A percentile compares a stretch with the other conserved stretches of the same genome.
Evolutionary conservation across 1,140 invertebrate genomes (phyloP).

Genomic region (Drosophila trapezifrons): DNA sequence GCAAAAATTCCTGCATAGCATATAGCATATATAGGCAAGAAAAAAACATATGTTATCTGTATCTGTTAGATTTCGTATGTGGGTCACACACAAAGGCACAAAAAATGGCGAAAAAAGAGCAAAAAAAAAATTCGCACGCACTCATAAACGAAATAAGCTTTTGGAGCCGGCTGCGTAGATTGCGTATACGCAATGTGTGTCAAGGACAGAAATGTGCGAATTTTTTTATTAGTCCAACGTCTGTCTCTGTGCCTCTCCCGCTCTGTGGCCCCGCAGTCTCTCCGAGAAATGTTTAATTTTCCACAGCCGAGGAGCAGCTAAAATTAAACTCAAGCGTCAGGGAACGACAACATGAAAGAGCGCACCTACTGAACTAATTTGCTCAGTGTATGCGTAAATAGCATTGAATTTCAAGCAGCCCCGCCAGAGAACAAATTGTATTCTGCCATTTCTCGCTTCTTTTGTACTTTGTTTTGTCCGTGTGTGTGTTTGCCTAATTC

Average conservation of each 20-base stretch:
- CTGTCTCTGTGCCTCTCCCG: slow-evolving; percentile 6
- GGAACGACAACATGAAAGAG: slow-evolving; percentile 22
- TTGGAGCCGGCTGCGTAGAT: slow-evolving; percentile 67
- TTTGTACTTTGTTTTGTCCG: slow-evolving; percentile 5
- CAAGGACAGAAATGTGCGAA: slow-evolving; percentile 84
- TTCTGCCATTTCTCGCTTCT: slow-evolving; percentile 28
- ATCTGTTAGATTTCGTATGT: slow-evolving; percentile 72
- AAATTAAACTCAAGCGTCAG: slow-evolving; percentile 64
- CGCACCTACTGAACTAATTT: slow-evolving; percentile 79
- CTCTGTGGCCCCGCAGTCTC: slow-evolving; percentile 19
- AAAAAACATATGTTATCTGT: slow-evolving; percentile 73
- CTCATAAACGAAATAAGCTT: slow-evolving; percentile 48
- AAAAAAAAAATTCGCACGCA: slow-evolving; percentile 62
- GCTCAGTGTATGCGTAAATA: slow-evolving; percentile 65
- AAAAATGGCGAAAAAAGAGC: slow-evolving; percentile 22
- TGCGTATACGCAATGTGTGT: slow-evolving; percentile 83
- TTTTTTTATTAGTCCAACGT: slow-evolving; percentile 48
- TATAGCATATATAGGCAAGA: slow-evolving; percentile 12
- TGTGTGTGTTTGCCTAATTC: slow-evolving; percentile 3
- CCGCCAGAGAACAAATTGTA: slow-evolving; percentile 64
- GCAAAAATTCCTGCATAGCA: slow-evolving; percentile 5
- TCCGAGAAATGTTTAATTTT: slow-evolving; percentile 62
- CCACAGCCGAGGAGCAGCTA: slow-evolving; percentile 39
- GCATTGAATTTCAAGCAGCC: slow-evolving; percentile 68
- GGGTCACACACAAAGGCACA: slow-evolving; percentile 53